A percentile compares a stretch with the other conserved stretches of the same genome.
These are phyloP conservation scores for Theonella swinhoei DNA, from an alignment of 37 sponge, comb jelly and placozoan species.

Conservation along the genomic window DNA sequence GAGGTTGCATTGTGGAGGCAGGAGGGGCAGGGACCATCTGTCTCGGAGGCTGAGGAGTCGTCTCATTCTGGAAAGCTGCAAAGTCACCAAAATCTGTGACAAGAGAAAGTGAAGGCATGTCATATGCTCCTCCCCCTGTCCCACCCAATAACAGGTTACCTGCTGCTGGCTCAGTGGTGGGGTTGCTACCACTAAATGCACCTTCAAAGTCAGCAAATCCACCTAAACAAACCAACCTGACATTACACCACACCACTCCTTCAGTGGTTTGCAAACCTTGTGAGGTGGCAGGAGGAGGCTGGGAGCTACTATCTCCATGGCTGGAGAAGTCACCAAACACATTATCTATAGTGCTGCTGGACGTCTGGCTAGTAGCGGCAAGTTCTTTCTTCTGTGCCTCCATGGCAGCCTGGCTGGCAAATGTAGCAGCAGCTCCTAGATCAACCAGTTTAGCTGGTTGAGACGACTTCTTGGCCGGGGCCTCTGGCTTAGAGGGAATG, in stretches of 20 bases:
- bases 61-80: conserved; percentile 46
- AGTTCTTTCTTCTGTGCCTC: conserved; percentile 23
- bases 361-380: conserved; percentile 23
- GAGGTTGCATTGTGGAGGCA: background rate
- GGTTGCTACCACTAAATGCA: conserved; percentile 13
- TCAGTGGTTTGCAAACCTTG: too few relatives aligned
- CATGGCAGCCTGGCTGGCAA: conserved; percentile 18
- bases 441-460: conserved; percentile 81
- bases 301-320: background rate
- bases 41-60: background rate
- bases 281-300: too few relatives aligned
- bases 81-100: conserved; percentile 70
- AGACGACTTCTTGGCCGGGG: conserved; percentile 46
- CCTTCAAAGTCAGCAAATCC: conserved; percentile 57
- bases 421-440: conserved; percentile 78
- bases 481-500: background rate
- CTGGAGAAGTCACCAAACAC: conserved; percentile 17
- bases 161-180: background rate
- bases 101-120: background rate
- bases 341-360: conserved; percentile 23
- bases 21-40: background rate
- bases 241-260: too few relatives aligned
- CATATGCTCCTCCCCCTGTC: background rate
- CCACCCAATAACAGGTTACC: background rate
- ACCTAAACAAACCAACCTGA: too few relatives aligned